Base-by-base conservation (phyloP, 2,888 invertebrate species). In the Ectemnius lituratus region DNA sequence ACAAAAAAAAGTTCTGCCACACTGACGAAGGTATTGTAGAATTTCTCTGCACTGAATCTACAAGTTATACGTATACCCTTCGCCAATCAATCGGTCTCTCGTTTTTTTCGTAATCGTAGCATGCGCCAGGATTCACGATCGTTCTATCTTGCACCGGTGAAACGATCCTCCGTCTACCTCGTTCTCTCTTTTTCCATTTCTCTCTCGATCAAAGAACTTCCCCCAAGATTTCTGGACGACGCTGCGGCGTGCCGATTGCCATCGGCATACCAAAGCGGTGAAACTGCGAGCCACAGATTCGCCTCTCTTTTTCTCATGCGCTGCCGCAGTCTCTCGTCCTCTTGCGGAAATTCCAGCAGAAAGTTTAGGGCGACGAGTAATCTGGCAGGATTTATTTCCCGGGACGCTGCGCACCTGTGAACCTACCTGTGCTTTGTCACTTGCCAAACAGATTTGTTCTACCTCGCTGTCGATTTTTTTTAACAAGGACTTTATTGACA, bases 231-330 rank as follows among this genome's bases (percentile, higher is more conserved):
- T 68, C 65, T 59, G 62, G 16, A 49, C 37, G 8, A 28, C 46
- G 16, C 59, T 62, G 57, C 58, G 27, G 6, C 23, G 62, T 45
- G 47, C 52, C 52, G 52, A 52, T 52, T 52, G 52, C 11, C 56
- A 58, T 65, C 68, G 56, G 23, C 57, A 6, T 52, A 14, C 52
- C 70, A 67, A 70, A 67, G 63, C 67, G 69, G 60, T 47, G 57
- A 27, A 65, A 75, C 71, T 76, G 62, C 57, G 57, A 71, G 74
- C 23, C 68, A 23, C 45, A 11, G 2, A 11, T 28, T 27, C 49
- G 4, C 11, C 23, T 6, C 14, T 46, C 28, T 52, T 60, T 68
- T 61, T 47, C 20, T 27, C 20, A 49, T 46, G 13, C 5, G n/a
- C 49, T 52, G n/a, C 16, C 52, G 14, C 52, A 14, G 18, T 18